Base-by-base conservation (phyloP, 2,113 vertebrate genomes). In the Mobula birostris region DNA sequence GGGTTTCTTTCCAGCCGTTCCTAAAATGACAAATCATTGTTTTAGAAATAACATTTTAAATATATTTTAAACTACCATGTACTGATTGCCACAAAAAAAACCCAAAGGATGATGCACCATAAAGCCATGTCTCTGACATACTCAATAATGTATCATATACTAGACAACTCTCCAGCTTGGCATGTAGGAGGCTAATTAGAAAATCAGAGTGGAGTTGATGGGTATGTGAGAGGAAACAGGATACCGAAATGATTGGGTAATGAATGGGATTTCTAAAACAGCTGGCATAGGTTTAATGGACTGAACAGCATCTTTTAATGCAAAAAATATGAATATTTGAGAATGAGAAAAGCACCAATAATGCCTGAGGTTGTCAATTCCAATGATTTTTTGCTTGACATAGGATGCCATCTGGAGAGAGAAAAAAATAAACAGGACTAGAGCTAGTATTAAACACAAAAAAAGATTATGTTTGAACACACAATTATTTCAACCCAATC, bases 1-100 rank as follows among this genome's bases (percentile, higher is more conserved):
- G 0, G 96, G 96, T 96, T 97, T 99, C 96, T 99, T 99, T n/a
- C 96, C 94, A 78, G 90, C 95, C 0, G 97, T 95, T 11, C 96
- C 98, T 98, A 95, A 29, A 40, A 74, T 7, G 24, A 93, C 32
- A 76, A 93, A 93, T 72, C 61, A 7, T 66, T 90, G 32, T 19
- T 2, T 14, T 15, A 90, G 29, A 66, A 32, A 12, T 66, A 88
- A 32, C 58, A 66, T 5, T 0, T 63, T 15, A n/a, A 12, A 27
- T 8, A 56, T 2, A 83, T 63, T 83, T 83, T 87, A 63, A 87
- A 87, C 61, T 63, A 27, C 21, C 21, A n/a, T n/a, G 56, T 27
- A 15, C 5, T n/a, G 27, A 88, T 63, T 83, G 29, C 29, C n/a
- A 17, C 61, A 88, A n/a, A 0, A n/a, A 32, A 61, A 63, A 63